Base-by-base conservation (phyloP, 2,888 invertebrate species). In the Dioctria rufipes region DNA sequence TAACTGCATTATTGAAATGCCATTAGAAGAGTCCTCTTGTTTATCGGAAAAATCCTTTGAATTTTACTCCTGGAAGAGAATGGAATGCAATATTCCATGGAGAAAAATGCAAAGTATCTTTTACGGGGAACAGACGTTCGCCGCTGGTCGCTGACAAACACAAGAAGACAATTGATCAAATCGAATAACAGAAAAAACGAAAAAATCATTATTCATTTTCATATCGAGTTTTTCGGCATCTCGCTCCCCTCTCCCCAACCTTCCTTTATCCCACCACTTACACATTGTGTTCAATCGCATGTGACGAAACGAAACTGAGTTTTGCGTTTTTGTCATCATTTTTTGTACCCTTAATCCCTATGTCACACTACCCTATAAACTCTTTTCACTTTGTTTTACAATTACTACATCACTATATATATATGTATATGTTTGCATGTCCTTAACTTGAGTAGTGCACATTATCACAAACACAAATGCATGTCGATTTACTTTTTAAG, bases 301-400 rank as follows among this genome's bases (percentile, higher is more conserved):
- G 77, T 63, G 63, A 77, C 77, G 54, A 46, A 51, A 63, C 13
- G 60, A 75, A 61, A 61, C 77, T 63, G 63, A n/a, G 61, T n/a
- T 75, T 75, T 61, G 43, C 61, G 75, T 46, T 61, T 43, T 75
- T 46, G 43, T 37, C n/a, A 8, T 77, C 46, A 63, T 49, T 77
- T 77, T 63, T 63, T 61, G 46, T 11, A 25, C 46, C 73, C 73
- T 51, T n/a, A n/a, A 58, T 51, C 58, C 58, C 51, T 51, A 51
- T 77, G 77, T 61, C 77, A 77, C n/a, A 77, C 63, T 77, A 77
- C 77, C 77, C 63, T 77, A 46, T 37, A 77, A 77, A 49, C 61
- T 39, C 63, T 39, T 46, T 51, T 63, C 37, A 39, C 49, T 60
- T 63, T 77, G 77, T 49, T 77, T 63, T 77, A 77, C 77, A 25